Percentiles rank a stretch among this genome's conserved stretches.
phyloP scores from a whole-genome alignment of 1,140 invertebrate species.

The Aleiodes sp. region DNA sequence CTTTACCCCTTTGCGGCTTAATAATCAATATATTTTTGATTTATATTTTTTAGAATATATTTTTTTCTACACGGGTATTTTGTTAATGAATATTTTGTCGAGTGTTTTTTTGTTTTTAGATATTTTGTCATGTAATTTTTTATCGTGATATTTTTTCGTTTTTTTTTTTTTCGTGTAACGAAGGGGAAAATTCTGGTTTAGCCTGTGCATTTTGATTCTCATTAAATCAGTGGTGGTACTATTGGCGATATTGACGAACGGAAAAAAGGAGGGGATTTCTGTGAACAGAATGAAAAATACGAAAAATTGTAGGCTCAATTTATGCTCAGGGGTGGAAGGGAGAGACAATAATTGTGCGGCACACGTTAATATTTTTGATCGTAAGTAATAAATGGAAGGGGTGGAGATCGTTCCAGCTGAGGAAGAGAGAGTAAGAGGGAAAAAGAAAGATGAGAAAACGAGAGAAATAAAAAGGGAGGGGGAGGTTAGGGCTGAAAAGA shows the following conservation, averaged over 20 bases:
- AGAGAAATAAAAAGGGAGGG: constrained; percentile 35
- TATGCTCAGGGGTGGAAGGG: constrained; percentile 10
- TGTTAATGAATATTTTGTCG: no score
- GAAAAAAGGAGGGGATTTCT: background rate
- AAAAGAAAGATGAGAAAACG: constrained; percentile 21
- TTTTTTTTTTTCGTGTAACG: background rate
- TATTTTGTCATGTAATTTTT: background rate
- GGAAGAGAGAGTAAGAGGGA: constrained; percentile 10
- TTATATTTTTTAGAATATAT: no score
- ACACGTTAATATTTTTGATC: background rate
- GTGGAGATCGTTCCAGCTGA: constrained; percentile 21
- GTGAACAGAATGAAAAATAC: constrained; percentile 1
- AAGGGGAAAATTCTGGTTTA: constrained; percentile 38
- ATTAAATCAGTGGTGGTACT: constrained; percentile 27
- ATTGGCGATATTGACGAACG: constrained; percentile 14
- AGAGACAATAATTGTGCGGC: constrained; percentile 14
- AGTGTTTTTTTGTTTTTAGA: no score
- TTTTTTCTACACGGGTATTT: no score
- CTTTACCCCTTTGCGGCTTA: no score
- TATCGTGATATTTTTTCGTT: background rate
- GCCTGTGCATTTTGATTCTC: constrained; percentile 37
- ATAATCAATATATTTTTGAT: no score
- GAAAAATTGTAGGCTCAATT: constrained; percentile 17
- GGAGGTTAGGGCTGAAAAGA: constrained; percentile 46
- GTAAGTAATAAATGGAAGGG: constrained; percentile 20